Evolutionary conservation across 1,140 invertebrate genomes (phyloP).

Genomic region (Kradibia gibbosae): DNA sequence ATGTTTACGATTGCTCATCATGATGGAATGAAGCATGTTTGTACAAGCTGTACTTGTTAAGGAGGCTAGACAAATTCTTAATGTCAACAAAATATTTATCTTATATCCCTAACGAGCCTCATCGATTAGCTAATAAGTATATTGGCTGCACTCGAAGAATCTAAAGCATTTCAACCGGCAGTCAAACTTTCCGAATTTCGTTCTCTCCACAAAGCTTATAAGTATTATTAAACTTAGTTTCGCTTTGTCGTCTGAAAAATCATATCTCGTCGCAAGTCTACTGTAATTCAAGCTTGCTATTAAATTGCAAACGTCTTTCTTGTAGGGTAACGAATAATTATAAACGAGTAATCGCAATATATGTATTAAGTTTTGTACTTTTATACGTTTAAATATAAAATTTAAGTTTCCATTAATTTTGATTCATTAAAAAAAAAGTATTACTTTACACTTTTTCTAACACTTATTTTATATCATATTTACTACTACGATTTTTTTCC

Average conservation of each 20-base stretch:
- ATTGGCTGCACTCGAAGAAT: too few species aligned
- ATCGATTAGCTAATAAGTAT: background rate
- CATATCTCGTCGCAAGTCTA: background rate
- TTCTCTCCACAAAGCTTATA: background rate
- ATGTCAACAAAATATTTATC: slow-evolving; percentile 25
- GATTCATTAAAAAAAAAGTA: too few species aligned
- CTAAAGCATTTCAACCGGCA: too few species aligned
- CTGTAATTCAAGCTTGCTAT: background rate
- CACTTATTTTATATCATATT: too few species aligned
- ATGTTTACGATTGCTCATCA: background rate
- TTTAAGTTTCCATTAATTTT: too few species aligned
- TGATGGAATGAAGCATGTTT: background rate
- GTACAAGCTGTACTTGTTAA: background rate
- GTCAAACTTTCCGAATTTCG: background rate
- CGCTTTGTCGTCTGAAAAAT: background rate
- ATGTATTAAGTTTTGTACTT: too few species aligned
- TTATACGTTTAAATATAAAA: too few species aligned
- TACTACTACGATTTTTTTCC: too few species aligned
- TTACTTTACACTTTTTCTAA: too few species aligned
- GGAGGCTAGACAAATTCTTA: background rate
- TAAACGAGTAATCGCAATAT: background rate
- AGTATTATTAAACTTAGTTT: background rate
- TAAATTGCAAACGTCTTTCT: background rate
- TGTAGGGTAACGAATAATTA: background rate
- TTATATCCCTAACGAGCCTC: background rate